Evolutionary conservation across 2,888 invertebrate species (phyloP).

Genomic region (Cephus rjabovi): DNA sequence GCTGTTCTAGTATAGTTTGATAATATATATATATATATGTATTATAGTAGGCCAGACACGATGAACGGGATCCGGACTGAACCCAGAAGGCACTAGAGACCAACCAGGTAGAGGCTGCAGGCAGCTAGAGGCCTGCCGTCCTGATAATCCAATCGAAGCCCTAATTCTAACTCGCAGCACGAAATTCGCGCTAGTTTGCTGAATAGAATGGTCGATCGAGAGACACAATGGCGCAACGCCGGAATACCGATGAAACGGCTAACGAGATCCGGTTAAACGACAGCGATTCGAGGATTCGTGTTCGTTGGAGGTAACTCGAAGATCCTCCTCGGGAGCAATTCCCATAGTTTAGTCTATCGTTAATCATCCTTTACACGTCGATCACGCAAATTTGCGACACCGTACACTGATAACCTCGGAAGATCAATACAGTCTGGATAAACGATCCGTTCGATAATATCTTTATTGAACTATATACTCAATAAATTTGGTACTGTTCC

Average conservation of each 20-base stretch:
- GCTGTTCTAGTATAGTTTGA: neutral
- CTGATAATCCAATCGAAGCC: constrained; percentile 66
- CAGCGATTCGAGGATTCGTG: constrained; percentile 16
- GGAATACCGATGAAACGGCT: constrained; percentile 49
- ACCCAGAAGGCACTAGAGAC: constrained; percentile 48
- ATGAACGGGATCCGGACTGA: neutral
- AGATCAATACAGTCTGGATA: neutral
- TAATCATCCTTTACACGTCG: neutral
- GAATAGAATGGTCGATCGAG: constrained; percentile 57
- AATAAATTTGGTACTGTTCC: neutral
- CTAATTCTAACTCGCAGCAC: constrained; percentile 64
- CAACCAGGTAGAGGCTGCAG: constrained; percentile 29
- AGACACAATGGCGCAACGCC: constrained; percentile 54
- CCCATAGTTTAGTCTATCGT: neutral
- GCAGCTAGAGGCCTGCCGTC: constrained; percentile 33
- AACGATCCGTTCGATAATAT: neutral
- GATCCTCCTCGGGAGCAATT: neutral
- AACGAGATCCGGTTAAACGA: constrained; percentile 56
- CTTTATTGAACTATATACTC: neutral
- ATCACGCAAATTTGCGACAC: neutral
- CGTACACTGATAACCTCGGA: neutral
- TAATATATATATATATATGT: neutral
- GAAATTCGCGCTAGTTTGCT: constrained; percentile 65
- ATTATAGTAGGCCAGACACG: neutral
- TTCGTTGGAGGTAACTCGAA: neutral